Evolutionary conservation across 2,113 vertebrate species (phyloP).

Genomic region (Serinus canaria): DNA sequence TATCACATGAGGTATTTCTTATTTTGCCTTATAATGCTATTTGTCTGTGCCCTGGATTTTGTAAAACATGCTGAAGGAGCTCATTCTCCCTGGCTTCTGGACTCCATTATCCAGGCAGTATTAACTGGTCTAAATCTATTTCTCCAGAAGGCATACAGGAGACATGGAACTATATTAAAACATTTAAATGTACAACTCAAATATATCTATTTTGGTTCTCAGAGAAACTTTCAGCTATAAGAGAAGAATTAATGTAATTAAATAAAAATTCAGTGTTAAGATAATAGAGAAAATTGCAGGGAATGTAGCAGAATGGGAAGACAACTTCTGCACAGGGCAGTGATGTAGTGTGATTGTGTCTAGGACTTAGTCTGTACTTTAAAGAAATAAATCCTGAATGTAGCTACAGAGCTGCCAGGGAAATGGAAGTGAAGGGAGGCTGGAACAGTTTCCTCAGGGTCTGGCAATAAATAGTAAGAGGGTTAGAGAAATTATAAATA

Average conservation of each 20-base stretch:
- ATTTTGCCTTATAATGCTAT: not conserved
- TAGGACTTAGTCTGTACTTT: not conserved
- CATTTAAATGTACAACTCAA: not conserved
- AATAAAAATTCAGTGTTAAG: not conserved
- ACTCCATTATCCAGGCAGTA: not conserved
- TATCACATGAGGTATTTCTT: not conserved
- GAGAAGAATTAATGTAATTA: not conserved
- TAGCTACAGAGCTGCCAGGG: not conserved
- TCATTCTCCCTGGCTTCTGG: not conserved
- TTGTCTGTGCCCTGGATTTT: not conserved
- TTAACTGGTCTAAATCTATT: not conserved
- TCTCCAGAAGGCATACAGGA: not conserved
- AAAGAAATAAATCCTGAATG: conserved; percentile 32
- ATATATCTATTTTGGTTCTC: not conserved
- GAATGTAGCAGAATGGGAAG: not conserved
- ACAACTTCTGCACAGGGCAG: not conserved
- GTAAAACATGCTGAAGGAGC: not conserved
- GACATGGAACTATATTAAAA: not conserved
- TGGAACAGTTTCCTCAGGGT: not conserved
- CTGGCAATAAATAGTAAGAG: not conserved
- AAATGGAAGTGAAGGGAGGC: not conserved
- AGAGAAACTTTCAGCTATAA: not conserved
- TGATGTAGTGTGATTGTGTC: not conserved
- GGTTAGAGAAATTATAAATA: not conserved
- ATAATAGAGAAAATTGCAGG: not conserved